Conservation (phyloP, 2,113 vertebrate species). For the Dasyprocta punctata region DNA sequence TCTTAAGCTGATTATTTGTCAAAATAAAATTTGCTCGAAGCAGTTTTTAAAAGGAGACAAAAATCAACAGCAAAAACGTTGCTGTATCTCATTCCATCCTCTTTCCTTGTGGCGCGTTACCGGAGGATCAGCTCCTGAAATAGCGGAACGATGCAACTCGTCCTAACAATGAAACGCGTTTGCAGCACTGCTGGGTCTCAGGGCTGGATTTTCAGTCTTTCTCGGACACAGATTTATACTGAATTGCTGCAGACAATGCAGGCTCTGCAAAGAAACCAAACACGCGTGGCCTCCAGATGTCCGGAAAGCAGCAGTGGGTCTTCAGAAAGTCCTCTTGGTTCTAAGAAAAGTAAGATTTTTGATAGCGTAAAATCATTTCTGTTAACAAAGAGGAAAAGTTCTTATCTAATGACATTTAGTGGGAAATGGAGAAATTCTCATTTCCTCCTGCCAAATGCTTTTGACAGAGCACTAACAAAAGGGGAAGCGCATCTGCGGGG, state of each 20-base stretch:
- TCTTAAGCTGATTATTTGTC: not conserved
- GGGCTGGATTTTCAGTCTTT: not conserved
- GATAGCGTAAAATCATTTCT: not conserved
- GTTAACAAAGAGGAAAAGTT: not conserved
- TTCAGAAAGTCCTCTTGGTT: not conserved
- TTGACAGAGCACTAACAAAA: not conserved
- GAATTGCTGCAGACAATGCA: conserved; percentile 9
- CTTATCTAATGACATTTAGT: not conserved
- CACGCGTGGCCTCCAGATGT: not conserved
- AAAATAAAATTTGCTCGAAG: not conserved
- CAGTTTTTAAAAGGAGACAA: conserved; percentile 21
- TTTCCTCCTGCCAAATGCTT: not conserved
- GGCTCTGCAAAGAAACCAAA: not conserved
- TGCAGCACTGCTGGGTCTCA: no score
- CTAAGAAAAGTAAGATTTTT: conserved; percentile 26
- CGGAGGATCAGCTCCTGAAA: not conserved
- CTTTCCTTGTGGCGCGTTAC: no score
- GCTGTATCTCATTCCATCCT: not conserved
- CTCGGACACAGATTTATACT: not conserved
- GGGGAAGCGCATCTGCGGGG: not conserved
- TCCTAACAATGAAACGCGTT: no score
- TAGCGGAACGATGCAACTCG: no score
- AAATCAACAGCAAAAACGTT: not conserved
- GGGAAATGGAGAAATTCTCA: not conserved
- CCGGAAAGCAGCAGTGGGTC: not conserved